phyloP scores from a whole-genome alignment of 1,140 invertebrate species.

The Lepidurus couesii region DNA sequence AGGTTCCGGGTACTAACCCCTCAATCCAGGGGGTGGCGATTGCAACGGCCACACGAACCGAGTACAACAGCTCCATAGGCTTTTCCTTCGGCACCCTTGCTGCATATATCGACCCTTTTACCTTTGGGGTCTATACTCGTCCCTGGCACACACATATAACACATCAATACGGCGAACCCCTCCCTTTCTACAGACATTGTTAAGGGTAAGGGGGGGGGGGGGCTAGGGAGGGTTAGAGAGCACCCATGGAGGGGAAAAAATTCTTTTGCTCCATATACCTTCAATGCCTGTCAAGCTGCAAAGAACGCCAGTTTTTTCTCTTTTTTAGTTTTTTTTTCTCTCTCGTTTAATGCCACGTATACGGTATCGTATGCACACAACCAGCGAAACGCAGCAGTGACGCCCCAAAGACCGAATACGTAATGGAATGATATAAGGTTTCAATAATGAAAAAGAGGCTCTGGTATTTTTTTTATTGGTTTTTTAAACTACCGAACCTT shows the following conservation, averaged over 20 bases:
- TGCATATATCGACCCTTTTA: background rate
- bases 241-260: background rate
- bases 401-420: background rate
- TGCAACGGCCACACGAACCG: background rate
- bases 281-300: slow-evolving; percentile 1
- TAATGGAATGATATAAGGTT: background rate
- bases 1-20: background rate
- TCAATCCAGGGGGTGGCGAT: background rate
- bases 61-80: background rate
- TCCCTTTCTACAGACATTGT: background rate
- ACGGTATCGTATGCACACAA: background rate
- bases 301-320: background rate
- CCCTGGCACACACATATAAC: slow-evolving; percentile 16
- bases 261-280: background rate
- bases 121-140: slow-evolving; percentile 17
- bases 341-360: too few relatives aligned
- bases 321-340: background rate
- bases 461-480: background rate
- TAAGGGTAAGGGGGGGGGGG: background rate
- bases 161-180: slow-evolving; percentile 4
- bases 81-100: slow-evolving; percentile 11
- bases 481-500: background rate
- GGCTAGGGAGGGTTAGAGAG: background rate
- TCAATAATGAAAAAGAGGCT: background rate
- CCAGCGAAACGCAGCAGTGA: background rate